A percentile compares a stretch with the other conserved stretches of the same genome.
These are phyloP conservation scores for Pygoscelis antarcticus DNA, from an alignment of 2,113 vertebrate genomes.

Conservation along the genomic window DNA sequence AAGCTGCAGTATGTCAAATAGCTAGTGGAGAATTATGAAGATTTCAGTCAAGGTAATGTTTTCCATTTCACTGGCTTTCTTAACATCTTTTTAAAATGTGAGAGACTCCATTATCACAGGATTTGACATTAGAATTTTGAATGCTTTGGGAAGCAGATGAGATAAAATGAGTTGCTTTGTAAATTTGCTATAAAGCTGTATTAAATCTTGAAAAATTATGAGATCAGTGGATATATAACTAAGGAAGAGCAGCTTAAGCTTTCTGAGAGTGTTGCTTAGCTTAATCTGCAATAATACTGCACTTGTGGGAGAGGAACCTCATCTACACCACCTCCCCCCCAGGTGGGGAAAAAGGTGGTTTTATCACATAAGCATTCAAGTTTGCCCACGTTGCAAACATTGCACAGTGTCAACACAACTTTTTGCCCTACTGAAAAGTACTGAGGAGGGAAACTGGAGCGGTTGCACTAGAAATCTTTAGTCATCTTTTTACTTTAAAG, in stretches of 20 bases:
- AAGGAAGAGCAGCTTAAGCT: neutral
- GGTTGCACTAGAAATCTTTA: neutral
- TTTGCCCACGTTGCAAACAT: neutral
- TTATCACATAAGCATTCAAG: neutral
- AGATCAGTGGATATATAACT: neutral
- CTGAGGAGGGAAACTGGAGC: neutral
- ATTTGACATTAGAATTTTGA: neutral
- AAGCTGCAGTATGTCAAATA: neutral
- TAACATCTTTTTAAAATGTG: neutral
- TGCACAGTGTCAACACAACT: neutral
- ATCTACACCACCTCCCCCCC: neutral
- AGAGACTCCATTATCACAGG: neutral
- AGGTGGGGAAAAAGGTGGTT: neutral
- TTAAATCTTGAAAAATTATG: neutral
- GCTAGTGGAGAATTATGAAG: neutral
- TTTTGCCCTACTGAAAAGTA: neutral
- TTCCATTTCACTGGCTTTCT: neutral
- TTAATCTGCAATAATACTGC: neutral
- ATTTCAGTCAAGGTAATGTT: neutral
- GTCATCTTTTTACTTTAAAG: neutral
- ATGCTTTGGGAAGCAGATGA: neutral
- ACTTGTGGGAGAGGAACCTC: neutral
- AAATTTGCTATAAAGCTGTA: neutral
- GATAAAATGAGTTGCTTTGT: neutral
- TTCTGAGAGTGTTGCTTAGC: neutral